Base-by-base conservation (phyloP, 2,797 vertebrate species). In the Anabacerthia variegaticeps region DNA sequence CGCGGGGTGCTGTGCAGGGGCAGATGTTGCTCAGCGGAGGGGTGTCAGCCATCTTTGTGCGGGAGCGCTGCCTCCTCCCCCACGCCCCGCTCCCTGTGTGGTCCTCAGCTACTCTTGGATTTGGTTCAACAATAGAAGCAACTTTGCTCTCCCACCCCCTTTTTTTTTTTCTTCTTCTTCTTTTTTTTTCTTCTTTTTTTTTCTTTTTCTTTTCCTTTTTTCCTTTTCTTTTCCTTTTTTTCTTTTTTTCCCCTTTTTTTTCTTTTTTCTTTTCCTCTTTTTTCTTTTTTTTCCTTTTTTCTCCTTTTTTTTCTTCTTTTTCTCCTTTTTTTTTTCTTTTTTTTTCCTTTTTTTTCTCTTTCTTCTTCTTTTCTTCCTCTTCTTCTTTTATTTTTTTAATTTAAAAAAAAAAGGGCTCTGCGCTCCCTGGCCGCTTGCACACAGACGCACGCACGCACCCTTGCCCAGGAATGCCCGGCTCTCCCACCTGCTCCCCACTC, bases 91-190 rank as follows among this genome's bases (percentile, higher is more conserved):
- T 98, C 98, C 98, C 97, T 99, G 99, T 99, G 99, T 99, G 99
- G 99, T 99, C 99, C 98, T 98, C 98, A 98, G 98, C 99, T 98
- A 98, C 98, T 99, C 98, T 98, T 98, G 98, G 98, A 99, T 99
- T 99, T 98, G 98, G 98, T 99, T 98, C 98, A 99, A 99, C 98
- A 98, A 98, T 97, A 98, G 98, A 99, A 98, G 98, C 98, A 98
- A 94, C 96, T 95, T 97, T 93, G 93, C 97, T 96, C 96, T 94
- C 94, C 97, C 96, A 74, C 98, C 98, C 97, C 98, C 94, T 94
- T 93, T 96, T 97, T 96, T 86, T 96, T 94, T 91, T 93, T 67
- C n/a, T 93, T 92, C 95, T 96, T 96, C 79, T 12, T 12, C 12
- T 37, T 37, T 37, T 37, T 37, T 37, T 37, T 37, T 37, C 9